Percentiles rank a stretch among this genome's conserved stretches.
These are phyloP conservation scores for Trinorchestia longiramus DNA, from an alignment of 1,140 invertebrate genomes.

Conservation along the genomic window DNA sequence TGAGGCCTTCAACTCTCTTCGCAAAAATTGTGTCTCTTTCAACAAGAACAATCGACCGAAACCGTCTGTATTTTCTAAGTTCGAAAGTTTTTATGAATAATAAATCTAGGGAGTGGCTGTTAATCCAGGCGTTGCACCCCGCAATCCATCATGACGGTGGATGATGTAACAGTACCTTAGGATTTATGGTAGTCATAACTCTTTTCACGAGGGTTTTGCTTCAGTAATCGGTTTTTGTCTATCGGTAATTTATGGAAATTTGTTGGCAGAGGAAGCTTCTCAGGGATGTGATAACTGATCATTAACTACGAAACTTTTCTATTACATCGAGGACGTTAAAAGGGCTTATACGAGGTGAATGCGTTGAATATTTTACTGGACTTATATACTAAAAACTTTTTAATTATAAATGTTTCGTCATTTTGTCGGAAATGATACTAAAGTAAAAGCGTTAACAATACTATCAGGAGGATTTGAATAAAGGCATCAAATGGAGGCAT, in stretches of 20 bases:
- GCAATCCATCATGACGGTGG: conserved; percentile 8
- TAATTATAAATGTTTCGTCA: neutral
- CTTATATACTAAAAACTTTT: neutral
- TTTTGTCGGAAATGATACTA: too few relatives aligned
- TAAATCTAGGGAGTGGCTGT: conserved; percentile 35
- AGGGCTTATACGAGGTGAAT: neutral
- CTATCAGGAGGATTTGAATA: too few relatives aligned
- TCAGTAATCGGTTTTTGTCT: conserved; percentile 48
- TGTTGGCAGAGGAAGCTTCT: neutral
- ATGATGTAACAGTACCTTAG: neutral
- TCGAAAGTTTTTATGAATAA: conserved; percentile 12
- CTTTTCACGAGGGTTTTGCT: conserved; percentile 53
- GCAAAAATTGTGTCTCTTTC: neutral
- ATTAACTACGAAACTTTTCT: neutral
- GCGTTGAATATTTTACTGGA: neutral
- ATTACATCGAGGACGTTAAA: neutral
- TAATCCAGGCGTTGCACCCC: conserved; percentile 17
- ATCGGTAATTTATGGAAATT: conserved; percentile 47
- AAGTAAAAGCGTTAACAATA: too few relatives aligned
- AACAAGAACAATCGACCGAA: conserved; percentile 7
- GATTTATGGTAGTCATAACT: conserved; percentile 49
- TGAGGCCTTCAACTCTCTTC: neutral
- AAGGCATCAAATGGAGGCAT: too few relatives aligned
- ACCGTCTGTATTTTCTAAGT: conserved; percentile 30
- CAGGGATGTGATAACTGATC: neutral